phyloP scores from a whole-genome alignment of 2,113 vertebrate genomes.

The Danionella cerebrum region DNA sequence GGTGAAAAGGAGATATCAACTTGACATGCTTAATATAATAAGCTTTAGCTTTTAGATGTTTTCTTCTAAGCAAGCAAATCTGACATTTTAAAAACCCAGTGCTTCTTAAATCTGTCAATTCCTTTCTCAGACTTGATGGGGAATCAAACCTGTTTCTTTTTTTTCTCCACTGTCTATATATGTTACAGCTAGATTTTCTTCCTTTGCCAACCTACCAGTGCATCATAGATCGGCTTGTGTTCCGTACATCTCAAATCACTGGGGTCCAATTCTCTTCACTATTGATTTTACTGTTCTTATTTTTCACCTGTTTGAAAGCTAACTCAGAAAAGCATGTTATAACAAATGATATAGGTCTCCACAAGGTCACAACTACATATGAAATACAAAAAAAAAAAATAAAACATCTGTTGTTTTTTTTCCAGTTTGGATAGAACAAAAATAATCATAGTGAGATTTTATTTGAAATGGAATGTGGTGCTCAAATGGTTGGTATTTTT shows the following conservation, averaged over 20 bases:
- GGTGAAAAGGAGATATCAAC: background rate
- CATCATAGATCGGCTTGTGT: conserved; percentile 56
- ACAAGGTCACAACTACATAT: conserved; percentile 25
- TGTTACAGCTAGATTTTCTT: conserved; percentile 50
- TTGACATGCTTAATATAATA: background rate
- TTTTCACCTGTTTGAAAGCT: conserved; percentile 51
- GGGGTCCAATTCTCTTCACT: conserved; percentile 51
- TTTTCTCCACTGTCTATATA: background rate
- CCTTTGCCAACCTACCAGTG: conserved; percentile 57
- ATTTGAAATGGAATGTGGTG: too few species aligned
- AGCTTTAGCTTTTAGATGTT: too few species aligned
- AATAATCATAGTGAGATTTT: conserved; percentile 12
- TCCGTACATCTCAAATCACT: conserved; percentile 52
- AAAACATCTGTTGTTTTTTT: conserved; percentile 28
- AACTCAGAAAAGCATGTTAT: conserved; percentile 48
- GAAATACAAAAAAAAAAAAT: conserved; percentile 36
- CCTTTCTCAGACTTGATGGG: background rate
- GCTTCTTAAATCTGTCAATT: background rate
- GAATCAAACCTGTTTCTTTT: background rate
- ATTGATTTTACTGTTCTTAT: conserved; percentile 62
- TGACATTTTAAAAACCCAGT: background rate
- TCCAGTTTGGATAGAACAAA: conserved; percentile 24
- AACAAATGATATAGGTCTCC: conserved; percentile 48
- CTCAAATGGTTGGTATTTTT: too few species aligned
- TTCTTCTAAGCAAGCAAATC: too few species aligned